Evolutionary conservation across 2,888 invertebrate species (phyloP).

Genomic region (Chaetoderma sp.): DNA sequence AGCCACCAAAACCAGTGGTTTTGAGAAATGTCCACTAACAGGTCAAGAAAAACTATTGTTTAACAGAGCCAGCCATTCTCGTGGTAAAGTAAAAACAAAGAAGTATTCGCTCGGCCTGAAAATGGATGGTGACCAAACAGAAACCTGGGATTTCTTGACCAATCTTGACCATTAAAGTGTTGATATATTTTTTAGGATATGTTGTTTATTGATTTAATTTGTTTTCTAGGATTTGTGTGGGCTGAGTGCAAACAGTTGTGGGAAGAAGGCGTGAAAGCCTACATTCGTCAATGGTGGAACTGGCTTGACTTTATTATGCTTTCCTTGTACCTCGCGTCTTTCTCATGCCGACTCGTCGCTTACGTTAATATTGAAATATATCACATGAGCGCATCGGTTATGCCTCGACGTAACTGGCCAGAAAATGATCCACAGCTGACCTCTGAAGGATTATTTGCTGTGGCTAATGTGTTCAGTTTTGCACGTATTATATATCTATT

Average conservation of each 20-base stretch:
- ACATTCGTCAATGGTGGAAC: conserved; percentile 74
- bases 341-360: conserved; percentile 71
- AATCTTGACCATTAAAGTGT: too few relatives aligned
- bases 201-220: too few relatives aligned
- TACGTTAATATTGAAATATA: conserved; percentile 64
- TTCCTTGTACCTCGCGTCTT: conserved; percentile 72
- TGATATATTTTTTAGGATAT: too few relatives aligned
- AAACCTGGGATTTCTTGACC: too few relatives aligned
- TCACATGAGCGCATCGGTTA: conserved; percentile 64
- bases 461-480: conserved; percentile 74
- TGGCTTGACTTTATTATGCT: conserved; percentile 75
- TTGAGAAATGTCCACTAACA: too few relatives aligned
- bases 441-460: conserved; percentile 73
- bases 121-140: too few relatives aligned
- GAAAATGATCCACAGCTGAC: conserved; percentile 73
- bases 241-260: conserved; percentile 74
- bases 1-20: too few relatives aligned
- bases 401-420: conserved; percentile 71
- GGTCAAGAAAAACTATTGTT: too few relatives aligned
- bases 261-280: conserved; percentile 73
- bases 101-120: too few relatives aligned
- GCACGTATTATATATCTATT: conserved; percentile 74
- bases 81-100: too few relatives aligned
- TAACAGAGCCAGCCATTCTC: too few relatives aligned
- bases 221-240: conserved; percentile 72